Evolutionary conservation across 2,888 invertebrate species (phyloP).

Genomic region (Andricus curvator): DNA sequence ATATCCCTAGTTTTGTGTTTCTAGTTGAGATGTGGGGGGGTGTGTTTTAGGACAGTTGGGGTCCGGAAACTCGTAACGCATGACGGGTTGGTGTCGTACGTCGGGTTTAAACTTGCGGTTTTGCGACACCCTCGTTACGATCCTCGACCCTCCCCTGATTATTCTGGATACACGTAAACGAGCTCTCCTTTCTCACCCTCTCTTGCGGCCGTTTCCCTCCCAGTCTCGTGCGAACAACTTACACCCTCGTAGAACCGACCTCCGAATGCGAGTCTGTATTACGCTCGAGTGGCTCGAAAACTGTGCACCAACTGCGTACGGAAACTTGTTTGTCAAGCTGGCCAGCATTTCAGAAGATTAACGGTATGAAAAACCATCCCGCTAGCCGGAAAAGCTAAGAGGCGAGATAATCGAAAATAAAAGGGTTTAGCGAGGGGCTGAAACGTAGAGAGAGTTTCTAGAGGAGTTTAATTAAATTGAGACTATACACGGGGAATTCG

Average conservation of each 20-base stretch:
- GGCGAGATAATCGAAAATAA: constrained; percentile 11
- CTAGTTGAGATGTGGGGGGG: not conserved
- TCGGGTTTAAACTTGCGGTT: constrained; percentile 56
- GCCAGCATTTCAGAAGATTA: constrained; percentile 11
- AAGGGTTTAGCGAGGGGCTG: not conserved
- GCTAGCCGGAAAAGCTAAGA: not conserved
- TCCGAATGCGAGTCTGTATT: not conserved
- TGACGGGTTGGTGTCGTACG: constrained; percentile 5
- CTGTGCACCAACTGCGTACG: constrained; percentile 5
- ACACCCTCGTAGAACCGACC: not conserved
- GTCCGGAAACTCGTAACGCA: constrained; percentile 12
- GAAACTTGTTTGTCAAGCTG: constrained; percentile 32
- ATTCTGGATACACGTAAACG: constrained; percentile 64
- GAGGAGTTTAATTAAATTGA: not conserved
- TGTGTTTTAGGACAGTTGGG: constrained; percentile 4
- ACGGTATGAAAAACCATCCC: not conserved
- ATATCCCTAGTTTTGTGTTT: not conserved
- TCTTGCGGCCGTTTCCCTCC: constrained; percentile 40
- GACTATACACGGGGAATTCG: not conserved
- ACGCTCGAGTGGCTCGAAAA: constrained; percentile 17
- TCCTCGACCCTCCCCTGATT: constrained; percentile 59
- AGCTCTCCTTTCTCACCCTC: constrained; percentile 33
- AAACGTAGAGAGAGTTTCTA: not conserved
- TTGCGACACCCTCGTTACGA: constrained; percentile 64
- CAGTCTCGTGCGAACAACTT: constrained; percentile 30